Evolutionary conservation across 2,797 vertebrate genomes (phyloP), one percentile per base, ranked within the genome.

Genomic region (Antrozous pallidus): DNA sequence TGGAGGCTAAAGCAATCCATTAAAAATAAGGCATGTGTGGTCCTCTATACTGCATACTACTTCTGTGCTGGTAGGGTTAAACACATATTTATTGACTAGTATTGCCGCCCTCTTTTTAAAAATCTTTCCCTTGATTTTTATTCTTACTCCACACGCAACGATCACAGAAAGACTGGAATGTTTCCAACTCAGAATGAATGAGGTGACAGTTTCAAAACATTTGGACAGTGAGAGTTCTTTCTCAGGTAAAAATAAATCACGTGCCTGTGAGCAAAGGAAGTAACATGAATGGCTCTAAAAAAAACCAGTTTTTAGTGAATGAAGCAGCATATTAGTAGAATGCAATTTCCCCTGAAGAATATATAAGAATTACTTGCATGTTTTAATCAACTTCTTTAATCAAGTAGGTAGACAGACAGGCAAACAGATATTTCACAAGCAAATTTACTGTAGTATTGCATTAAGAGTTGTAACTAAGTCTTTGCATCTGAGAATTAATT

Each of bases 151-250:
- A 82, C 63, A 79, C 26, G 40, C 83, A 90, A 33, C 26, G 51
- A 54, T 58, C 69, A 93, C 33, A 86, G 90, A 85, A 75, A 79
- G 70, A 69, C 45, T 90, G 77, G 45, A 89, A 92, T 74, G 47
- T 90, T 95, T 95, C 89, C 87, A 96, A 71, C 36, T 95, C 80
- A 38, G 73, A 85, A 79, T 63, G 36, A 94, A 95, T n/a, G 77
- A 94, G 73, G 45, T 69, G 67, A 80, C 10, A 51, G 70, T 91
- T 69, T 94, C 56, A 67, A 95, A 84, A 58, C 18, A 18, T 26
- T 54, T 58, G 49, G 8, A 45, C 14, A 16, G 28, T 36, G 45
- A 91, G 74, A 38, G 47, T 18, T 88, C 65, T 49, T 77, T 85
- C 36, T 67, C 61, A 71, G 77, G 45, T 56, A 56, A 80, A 88